phyloP scores from a whole-genome alignment of 2,797 vertebrate genomes.

The Tokudaia tokunoshimensis region DNA sequence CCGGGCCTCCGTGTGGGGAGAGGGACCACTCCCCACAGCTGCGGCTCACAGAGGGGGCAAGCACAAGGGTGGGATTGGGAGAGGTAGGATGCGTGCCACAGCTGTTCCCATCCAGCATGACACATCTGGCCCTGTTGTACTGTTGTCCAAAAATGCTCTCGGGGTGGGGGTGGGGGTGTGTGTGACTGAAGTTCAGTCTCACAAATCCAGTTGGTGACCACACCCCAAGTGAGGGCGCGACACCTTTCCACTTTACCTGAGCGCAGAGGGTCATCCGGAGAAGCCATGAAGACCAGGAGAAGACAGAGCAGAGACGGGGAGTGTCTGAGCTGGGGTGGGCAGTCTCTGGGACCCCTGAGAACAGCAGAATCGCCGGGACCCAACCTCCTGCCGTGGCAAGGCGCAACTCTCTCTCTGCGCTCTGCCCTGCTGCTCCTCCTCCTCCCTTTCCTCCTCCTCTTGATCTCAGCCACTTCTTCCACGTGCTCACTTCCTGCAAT shows the following conservation, averaged over 20 bases:
- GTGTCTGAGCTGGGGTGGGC: not conserved
- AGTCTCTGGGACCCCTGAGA: not conserved
- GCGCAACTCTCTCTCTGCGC: not conserved
- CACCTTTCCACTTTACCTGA: conserved; percentile 78
- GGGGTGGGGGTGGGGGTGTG: not conserved
- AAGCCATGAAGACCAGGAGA: conserved; percentile 81
- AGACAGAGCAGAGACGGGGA: not conserved
- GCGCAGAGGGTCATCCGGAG: conserved; percentile 79
- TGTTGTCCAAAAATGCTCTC: not conserved
- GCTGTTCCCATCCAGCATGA: not conserved
- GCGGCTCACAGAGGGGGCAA: not conserved
- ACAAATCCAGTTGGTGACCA: not conserved
- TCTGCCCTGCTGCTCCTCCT: not conserved
- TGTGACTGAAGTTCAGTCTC: not conserved
- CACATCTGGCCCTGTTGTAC: not conserved
- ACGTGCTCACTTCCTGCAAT: conserved; percentile 78
- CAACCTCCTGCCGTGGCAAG: not conserved
- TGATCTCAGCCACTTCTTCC: conserved; percentile 12
- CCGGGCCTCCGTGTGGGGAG: not conserved
- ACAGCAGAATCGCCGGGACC: not conserved
- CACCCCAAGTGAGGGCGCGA: not conserved
- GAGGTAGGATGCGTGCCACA: not conserved
- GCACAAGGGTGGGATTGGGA: not conserved
- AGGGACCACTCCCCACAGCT: not conserved
- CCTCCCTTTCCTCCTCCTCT: not conserved